Percentiles rank a stretch among this genome's conserved stretches.
These are phyloP conservation scores for Glareola pratincola DNA, from an alignment of 2,113 vertebrate genomes.

Conservation along the genomic window DNA sequence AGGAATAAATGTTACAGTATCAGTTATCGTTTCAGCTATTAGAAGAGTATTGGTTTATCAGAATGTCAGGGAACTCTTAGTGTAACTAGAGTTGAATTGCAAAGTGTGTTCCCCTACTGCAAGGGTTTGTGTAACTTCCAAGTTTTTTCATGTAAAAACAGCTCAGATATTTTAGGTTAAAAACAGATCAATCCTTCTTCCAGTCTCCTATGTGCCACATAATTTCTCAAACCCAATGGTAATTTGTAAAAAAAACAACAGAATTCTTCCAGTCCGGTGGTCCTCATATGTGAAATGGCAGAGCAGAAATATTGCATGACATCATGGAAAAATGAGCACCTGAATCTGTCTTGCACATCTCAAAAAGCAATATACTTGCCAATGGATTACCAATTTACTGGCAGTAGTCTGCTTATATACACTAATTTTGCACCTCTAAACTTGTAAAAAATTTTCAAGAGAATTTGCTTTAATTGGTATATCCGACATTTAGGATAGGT, in stretches of 20 bases:
- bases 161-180: neutral
- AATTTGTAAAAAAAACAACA: neutral
- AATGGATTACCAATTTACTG: neutral
- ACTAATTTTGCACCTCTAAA: neutral
- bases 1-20: neutral
- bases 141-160: neutral
- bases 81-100: neutral
- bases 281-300: neutral
- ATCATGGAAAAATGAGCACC: neutral
- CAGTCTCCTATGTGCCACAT: neutral
- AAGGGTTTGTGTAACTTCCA: neutral
- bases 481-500: neutral
- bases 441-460: neutral
- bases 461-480: neutral
- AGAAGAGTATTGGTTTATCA: neutral
- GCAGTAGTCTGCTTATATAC: neutral
- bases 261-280: neutral
- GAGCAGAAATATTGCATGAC: neutral
- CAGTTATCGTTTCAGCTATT: neutral
- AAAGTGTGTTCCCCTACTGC: neutral
- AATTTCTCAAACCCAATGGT: neutral
- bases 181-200: neutral
- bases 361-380: neutral
- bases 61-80: neutral
- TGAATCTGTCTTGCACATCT: neutral